Base-by-base conservation (phyloP, 2,113 vertebrate species). In the Gila orcuttii region DNA sequence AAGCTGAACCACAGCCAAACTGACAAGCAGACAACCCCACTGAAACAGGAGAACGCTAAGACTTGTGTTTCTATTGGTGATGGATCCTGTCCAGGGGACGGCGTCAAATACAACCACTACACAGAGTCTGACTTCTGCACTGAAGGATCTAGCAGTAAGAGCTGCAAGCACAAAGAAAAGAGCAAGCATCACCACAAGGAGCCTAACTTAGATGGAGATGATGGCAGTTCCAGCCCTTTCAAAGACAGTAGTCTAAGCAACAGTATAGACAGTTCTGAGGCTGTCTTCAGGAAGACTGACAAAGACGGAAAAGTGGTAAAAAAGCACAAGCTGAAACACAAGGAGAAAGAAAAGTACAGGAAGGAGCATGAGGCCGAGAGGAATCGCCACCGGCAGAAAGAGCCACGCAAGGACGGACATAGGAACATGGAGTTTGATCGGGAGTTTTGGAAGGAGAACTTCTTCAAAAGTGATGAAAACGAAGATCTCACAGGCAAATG, bases 361-460 rank as follows among this genome's bases (percentile, higher is more conserved):
- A 97, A 96, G 89, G 97, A 99, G 4, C 95, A 93, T 11, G 97
- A 99, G 86, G 93, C 93, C 6, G 97, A 99, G 86, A 96, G 95
- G 50, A 98, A 97, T 89, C 97, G 96, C 87, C 96, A 97, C 83
- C 96, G 95, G 88, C 96, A 94, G 88, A 97, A 96, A 83, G 97
- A 98, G 36, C 91, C 89, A 84, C 90, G 91, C 88, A 98, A 97
- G 94, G 97, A 98, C 2, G 79, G 95, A 75, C 97, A 97, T 92
- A 96, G 97, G 92, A 98, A 97, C 93, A 82, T 97, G 86, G 98
- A 99, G 90, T 99, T 99, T 93, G 98, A 99, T 93, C 94, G 98
- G 92, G 98, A 99, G 93, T 99, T 99, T 93, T 99, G 98, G 98
- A 99, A 99, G 92, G 98, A 99, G 69, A 99, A 99, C 88, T 99